Percentiles rank a stretch among this genome's conserved stretches.
Evolutionary conservation across 2,888 invertebrate genomes (phyloP).

Genomic region (Romanomermis culicivorax): DNA sequence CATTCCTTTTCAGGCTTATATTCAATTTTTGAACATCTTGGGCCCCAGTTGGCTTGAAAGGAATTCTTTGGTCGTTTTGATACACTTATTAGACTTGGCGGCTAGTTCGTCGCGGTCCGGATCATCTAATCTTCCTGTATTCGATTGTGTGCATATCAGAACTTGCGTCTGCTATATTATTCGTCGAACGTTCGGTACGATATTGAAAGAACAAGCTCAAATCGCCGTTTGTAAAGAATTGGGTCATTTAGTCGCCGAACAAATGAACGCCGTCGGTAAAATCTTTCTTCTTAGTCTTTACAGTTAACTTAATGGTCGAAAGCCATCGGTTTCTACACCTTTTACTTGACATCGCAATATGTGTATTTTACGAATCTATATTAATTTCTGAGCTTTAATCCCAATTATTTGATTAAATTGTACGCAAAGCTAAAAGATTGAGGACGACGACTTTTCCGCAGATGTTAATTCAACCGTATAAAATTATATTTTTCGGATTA

Average conservation of each 20-base stretch:
- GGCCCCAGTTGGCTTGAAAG: constrained; percentile 79
- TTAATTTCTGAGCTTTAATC: no score
- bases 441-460: no score
- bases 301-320: no score
- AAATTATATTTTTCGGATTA: no score
- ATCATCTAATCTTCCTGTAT: constrained; percentile 62
- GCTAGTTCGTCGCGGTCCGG: constrained; percentile 55
- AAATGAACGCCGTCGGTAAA: constrained; percentile 69
- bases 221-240: constrained; percentile 74
- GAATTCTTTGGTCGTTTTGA: constrained; percentile 60
- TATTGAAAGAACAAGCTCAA: constrained; percentile 91
- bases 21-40: constrained; percentile 75
- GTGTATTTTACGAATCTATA: no score
- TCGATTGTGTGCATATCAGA: constrained; percentile 87
- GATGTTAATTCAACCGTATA: no score
- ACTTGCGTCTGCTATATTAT: constrained; percentile 90
- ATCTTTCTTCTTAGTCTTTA: no score
- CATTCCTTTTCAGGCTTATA: no score
- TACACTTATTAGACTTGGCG: constrained; percentile 66
- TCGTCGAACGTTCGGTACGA: constrained; percentile 67
- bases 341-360: no score
- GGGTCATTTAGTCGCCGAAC: constrained; percentile 66
- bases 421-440: no score
- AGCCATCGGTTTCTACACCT: no score
- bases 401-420: no score